These are phyloP conservation scores for Dendroctonus valens DNA, from an alignment of 1,140 invertebrate genomes.

Conservation along the genomic window DNA sequence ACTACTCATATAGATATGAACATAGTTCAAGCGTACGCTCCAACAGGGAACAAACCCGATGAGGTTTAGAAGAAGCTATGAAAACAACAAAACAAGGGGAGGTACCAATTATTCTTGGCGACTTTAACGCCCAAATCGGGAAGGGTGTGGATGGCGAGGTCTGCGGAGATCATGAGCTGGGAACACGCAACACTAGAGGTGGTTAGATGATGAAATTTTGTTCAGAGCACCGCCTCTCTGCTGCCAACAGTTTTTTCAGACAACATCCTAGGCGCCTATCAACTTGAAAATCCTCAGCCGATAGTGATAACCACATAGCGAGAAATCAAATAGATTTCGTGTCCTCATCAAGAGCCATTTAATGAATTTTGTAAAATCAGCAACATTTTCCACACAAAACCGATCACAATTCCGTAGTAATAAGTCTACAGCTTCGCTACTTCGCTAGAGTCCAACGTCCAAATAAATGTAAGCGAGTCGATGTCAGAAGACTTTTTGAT, in stretches of 20 bases:
- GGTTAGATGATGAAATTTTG: slow-evolving; percentile 43
- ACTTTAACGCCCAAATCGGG: no score
- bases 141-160: slow-evolving; percentile 11
- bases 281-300: slow-evolving; percentile 47
- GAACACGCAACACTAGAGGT: slow-evolving; percentile 43
- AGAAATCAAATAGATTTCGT: slow-evolving; percentile 48
- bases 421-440: slow-evolving; percentile 19
- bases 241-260: slow-evolving; percentile 45
- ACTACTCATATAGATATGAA: slow-evolving; percentile 12
- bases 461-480: slow-evolving; percentile 16
- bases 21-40: no score
- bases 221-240: slow-evolving; percentile 41
- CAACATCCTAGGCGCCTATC: slow-evolving; percentile 43
- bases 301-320: slow-evolving; percentile 40
- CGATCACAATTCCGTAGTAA: slow-evolving; percentile 17
- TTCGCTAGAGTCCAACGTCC: slow-evolving; percentile 17
- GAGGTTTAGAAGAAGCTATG: no score
- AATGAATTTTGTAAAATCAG: no score
- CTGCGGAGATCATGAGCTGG: no score
- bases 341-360: no score
- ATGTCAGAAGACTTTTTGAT: slow-evolving; percentile 15
- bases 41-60: no score
- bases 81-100: no score
- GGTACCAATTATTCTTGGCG: no score
- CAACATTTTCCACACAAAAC: no score